Evolutionary conservation across 2,888 invertebrate genomes (phyloP), one percentile per base, ranked within the genome.

Genomic region (Monoplex corrugatus): DNA sequence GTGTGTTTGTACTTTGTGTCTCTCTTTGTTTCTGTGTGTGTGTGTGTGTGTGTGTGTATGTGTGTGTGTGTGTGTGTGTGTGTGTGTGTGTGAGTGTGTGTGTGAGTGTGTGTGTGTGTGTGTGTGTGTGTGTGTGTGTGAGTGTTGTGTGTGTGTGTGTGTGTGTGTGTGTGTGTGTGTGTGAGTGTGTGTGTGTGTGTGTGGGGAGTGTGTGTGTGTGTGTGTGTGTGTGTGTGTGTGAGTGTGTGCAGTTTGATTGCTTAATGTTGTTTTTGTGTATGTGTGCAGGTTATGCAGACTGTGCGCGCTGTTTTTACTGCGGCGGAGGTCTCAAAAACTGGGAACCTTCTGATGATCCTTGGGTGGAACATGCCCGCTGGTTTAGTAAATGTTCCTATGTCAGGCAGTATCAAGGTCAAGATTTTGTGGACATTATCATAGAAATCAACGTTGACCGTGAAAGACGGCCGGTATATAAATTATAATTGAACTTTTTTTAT

Each of bases 311-410:
- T 44, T 91, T 91, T 50, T 89, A 88, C 84, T 91, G 90, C 78
- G 91, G 91, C 5, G 91, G 91, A 23, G 91, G 91, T 40, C 84
- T 91, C n/a, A 83, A 89, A 32, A 90, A 90, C 63, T 91, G 91
- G 91, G 90, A 90, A 44, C 45, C 83, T n/a, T 43, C 82, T 43
- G 91, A 91, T 35, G 78, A 90, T 68, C 89, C 90, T 0, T 90
- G 89, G 89, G 85, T 90, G 45, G 91, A 91, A 57, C 91, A 91
- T 35, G 90, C 89, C 16, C 84, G 91, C 10, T 90, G 91, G 90
- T 91, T 91, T 43, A 75, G 87, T 16, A 86, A 86, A 75, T 91
- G 91, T 88, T 86, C 90, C 8, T 90, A 89, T 38, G 50, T 90
- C 2, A 86, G 87, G 19, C 90, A 89, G 86, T 35, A 72, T 38